phyloP scores from a whole-genome alignment of 2,113 vertebrate species.

The Cyanoramphus novaezelandiae region DNA sequence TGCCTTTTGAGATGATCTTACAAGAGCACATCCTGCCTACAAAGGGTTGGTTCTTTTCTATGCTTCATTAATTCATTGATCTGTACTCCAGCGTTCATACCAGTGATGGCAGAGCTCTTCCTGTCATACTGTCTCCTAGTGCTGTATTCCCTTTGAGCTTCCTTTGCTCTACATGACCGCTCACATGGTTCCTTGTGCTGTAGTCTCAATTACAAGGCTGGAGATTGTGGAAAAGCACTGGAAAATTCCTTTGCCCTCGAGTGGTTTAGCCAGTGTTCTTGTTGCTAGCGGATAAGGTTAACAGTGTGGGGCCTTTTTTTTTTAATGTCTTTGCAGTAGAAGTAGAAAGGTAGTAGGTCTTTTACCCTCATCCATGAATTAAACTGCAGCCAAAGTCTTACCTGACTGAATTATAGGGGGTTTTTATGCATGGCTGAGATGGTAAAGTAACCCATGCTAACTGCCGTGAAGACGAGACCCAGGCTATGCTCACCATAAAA shows the following conservation, averaged over 20 bases:
- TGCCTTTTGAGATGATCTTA: not conserved
- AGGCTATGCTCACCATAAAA: not conserved
- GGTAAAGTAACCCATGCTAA: not conserved
- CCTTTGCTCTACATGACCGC: not conserved
- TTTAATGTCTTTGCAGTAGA: not conserved
- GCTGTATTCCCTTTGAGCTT: not conserved
- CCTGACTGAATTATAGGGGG: not conserved
- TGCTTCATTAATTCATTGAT: not conserved
- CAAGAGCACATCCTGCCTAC: not conserved
- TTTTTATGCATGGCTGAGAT: not conserved
- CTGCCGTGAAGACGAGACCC: not conserved
- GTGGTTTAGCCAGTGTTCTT: not conserved
- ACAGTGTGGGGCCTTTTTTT: not conserved
- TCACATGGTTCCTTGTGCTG: not conserved
- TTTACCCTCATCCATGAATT: not conserved
- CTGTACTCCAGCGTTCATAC: not conserved
- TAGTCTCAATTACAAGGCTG: not conserved
- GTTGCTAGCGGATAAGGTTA: not conserved
- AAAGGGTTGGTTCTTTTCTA: not conserved
- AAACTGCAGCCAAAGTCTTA: not conserved
- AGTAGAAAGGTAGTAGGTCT: not conserved
- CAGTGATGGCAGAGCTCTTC: not conserved
- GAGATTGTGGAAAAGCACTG: not conserved
- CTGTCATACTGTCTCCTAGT: not conserved
- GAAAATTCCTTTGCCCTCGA: not conserved